phyloP scores from a whole-genome alignment of 1,140 invertebrate species.

The Doryteuthis pealeii region DNA sequence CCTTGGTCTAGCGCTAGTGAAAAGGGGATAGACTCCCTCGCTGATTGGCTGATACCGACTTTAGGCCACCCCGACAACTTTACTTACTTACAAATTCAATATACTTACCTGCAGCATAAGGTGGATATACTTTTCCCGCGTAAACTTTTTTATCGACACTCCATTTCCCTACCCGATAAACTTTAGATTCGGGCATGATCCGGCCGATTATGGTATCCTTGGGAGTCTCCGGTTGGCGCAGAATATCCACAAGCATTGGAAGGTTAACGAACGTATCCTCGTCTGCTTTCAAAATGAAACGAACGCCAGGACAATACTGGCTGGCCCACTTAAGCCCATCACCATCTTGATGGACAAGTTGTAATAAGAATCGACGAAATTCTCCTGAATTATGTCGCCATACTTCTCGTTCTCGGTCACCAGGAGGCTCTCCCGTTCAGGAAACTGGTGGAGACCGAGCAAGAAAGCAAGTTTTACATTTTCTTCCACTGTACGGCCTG shows the following conservation, averaged over 20 bases:
- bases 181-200: constrained; percentile 30
- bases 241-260: constrained; percentile 33
- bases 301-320: constrained; percentile 21
- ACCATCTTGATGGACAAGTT: constrained; percentile 33
- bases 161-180: constrained; percentile 45
- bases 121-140: constrained; percentile 41
- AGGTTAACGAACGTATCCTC: constrained; percentile 65
- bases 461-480: background rate
- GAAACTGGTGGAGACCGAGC: background rate
- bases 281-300: constrained; percentile 40
- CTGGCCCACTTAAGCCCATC: constrained; percentile 35
- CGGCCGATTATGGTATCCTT: constrained; percentile 20
- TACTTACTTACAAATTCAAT: too few relatives aligned
- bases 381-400: constrained; percentile 36
- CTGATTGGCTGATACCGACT: too few relatives aligned
- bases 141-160: constrained; percentile 38
- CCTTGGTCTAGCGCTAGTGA: too few relatives aligned
- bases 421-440: background rate
- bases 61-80: too few relatives aligned
- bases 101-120: constrained; percentile 31
- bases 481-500: background rate
- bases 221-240: constrained; percentile 20
- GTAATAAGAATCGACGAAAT: constrained; percentile 32
- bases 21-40: too few relatives aligned
- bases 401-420: constrained; percentile 24